Base-by-base conservation (phyloP, 1,140 invertebrate genomes). In the Drosophila navojoa region DNA sequence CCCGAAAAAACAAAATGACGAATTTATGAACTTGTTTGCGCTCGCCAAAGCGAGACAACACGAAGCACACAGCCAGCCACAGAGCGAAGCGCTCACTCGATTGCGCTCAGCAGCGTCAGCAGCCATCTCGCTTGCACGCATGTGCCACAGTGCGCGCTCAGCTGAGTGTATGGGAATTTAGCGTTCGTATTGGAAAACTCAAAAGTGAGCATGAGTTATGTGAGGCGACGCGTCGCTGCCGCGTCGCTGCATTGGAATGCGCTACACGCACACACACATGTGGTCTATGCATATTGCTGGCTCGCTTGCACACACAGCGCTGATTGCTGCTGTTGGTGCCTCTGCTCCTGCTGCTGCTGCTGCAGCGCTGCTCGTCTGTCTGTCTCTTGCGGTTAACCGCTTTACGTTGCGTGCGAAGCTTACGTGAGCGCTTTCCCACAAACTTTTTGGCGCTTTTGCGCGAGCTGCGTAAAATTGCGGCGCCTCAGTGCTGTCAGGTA, bases 1-100 rank as follows among this genome's bases (percentile, higher is more conserved):
- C 62, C 62, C 52, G 47, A 49, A 81, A 90, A 91, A 91, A 91
- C 90, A 91, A 91, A 91, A 91, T 91, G 90, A 91, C 81, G 90
- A 91, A 91, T 91, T 91, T 90, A 91, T 91, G 84, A 90, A 85
- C 80, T 90, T 75, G 78, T 76, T 79, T 71, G 71, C 60, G 79
- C 66, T 71, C 55, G 78, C 58, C 15, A 62, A 42, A 76, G 70
- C 52, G 69, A 76, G 69, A 76, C 62, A 67, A 71, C 70, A 38
- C 49, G 15, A 64, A 16, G 25, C 22, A 32, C 47, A 44, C 77
- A 53, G 5, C 7, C 62, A 6, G 47, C n/a, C 38, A 62, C 59
- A 49, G 73, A n/a, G 44, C 35, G 60, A 63, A 63, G 15, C 42
- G 52, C 40, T 47, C 49, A 76, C 81, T 81, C 81, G 11, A 73